A percentile compares a stretch with the other conserved stretches of the same genome.
Evolutionary conservation across 2,113 vertebrate species (phyloP).

Genomic region (Synchiropus splendidus): DNA sequence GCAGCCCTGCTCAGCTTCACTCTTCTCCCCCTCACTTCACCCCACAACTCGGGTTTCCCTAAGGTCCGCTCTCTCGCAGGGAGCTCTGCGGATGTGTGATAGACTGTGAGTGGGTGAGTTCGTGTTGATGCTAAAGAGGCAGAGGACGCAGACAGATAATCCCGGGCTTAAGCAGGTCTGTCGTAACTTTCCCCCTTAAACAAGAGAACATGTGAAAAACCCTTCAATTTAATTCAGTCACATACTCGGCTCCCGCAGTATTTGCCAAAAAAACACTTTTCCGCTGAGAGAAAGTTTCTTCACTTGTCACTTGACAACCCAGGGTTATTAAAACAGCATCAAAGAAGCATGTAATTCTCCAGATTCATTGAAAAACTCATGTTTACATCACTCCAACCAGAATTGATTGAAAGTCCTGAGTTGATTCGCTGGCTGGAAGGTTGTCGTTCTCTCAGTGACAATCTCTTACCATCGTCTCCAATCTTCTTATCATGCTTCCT

Average conservation of each 20-base stretch:
- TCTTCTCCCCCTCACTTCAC: conserved; percentile 20
- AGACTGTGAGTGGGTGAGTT: conserved; percentile 64
- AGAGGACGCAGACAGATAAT: conserved; percentile 65
- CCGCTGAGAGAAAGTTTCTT: conserved; percentile 22
- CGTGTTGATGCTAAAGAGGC: conserved; percentile 54
- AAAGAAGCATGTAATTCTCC: not conserved
- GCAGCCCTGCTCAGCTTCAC: conserved; percentile 20
- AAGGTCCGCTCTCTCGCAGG: conserved; percentile 58
- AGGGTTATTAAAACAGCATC: conserved; percentile 3
- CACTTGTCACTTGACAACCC: conserved; percentile 21
- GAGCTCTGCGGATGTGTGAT: conserved; percentile 63
- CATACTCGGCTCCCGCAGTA: conserved; percentile 19
- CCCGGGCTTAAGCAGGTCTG: conserved; percentile 53
- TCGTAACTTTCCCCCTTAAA: conserved; percentile 54
- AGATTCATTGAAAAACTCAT: no score
- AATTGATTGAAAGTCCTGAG: no score
- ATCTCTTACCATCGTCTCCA: no score
- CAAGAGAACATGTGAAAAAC: conserved; percentile 61
- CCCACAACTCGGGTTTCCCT: conserved; percentile 40
- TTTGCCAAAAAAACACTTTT: conserved; percentile 31
- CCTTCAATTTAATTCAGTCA: conserved; percentile 53
- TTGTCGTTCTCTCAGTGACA: no score
- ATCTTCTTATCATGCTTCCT: no score
- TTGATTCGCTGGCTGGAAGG: no score
- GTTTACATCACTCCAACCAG: no score